Conservation (phyloP, 2,888 invertebrate genomes). For the Leptarthrus brevirostris region DNA sequence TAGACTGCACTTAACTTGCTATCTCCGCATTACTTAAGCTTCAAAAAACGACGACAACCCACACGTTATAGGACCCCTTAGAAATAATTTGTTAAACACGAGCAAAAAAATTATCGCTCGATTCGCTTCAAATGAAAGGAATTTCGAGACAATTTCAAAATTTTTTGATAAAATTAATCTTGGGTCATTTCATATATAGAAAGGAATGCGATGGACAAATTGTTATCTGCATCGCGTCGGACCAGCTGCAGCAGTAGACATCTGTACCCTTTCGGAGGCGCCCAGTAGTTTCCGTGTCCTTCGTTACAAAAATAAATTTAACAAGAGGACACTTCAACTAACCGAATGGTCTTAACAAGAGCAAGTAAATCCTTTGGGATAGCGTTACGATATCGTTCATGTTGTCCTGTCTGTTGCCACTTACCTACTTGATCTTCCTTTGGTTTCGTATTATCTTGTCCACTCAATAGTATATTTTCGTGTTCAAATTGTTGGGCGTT, state of each 20-base stretch:
- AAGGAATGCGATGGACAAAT: conserved; percentile 3
- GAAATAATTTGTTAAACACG: too few relatives aligned
- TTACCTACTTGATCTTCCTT: not conserved
- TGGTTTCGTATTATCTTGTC: not conserved
- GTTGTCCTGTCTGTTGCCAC: not conserved
- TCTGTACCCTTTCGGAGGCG: conserved; percentile 2
- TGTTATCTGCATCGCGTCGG: not conserved
- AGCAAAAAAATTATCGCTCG: too few relatives aligned
- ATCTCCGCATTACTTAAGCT: too few relatives aligned
- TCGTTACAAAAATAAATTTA: conserved; percentile 3
- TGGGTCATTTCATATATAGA: not conserved
- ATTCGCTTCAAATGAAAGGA: not conserved
- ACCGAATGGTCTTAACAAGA: not conserved
- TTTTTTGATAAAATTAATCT: not conserved
- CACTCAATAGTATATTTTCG: not conserved
- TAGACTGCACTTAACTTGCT: too few relatives aligned
- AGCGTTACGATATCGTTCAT: not conserved
- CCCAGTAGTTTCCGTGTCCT: not conserved
- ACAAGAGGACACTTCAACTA: conserved; percentile 4
- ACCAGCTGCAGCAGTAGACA: not conserved
- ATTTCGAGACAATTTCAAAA: not conserved
- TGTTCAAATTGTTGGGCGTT: not conserved
- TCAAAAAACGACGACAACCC: too few relatives aligned
- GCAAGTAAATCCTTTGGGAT: not conserved
- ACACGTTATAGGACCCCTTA: too few relatives aligned